Percentiles rank a stretch among this genome's conserved stretches.
phyloP scores from a whole-genome alignment of 2,797 vertebrate species.

The Petrocephalus schoutedeni region DNA sequence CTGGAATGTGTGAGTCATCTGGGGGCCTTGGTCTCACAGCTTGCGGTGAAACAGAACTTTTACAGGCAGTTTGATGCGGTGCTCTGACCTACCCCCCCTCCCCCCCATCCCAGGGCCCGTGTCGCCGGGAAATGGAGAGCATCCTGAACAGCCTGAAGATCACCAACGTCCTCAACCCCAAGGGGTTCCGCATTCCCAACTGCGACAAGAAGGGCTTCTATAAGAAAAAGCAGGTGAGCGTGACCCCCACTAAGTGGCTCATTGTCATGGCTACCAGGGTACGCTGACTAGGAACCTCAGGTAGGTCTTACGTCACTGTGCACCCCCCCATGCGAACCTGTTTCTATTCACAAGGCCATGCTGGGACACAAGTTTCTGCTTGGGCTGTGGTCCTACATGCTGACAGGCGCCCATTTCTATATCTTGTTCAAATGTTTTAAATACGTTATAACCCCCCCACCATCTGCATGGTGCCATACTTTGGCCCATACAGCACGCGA shows the following conservation, averaged over 20 bases:
- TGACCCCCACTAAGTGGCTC: too few species aligned
- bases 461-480: background rate
- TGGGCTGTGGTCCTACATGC: background rate
- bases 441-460: background rate
- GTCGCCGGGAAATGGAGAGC: conserved; percentile 86
- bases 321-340: background rate
- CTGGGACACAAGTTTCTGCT: background rate
- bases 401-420: background rate
- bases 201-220: conserved; percentile 96
- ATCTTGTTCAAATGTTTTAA: background rate
- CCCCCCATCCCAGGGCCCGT: conserved; percentile 71
- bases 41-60: background rate
- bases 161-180: conserved; percentile 76
- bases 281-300: background rate
- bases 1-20: conserved; percentile 13
- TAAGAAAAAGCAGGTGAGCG: conserved; percentile 92
- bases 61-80: background rate
- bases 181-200: conserved; percentile 87
- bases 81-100: background rate
- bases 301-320: background rate
- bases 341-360: background rate
- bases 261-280: background rate
- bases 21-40: background rate
- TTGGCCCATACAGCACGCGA: background rate
- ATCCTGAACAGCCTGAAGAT: conserved; percentile 83